Conservation (phyloP, 2,797 vertebrate species). For the Amblyopsis hoosieri region DNA sequence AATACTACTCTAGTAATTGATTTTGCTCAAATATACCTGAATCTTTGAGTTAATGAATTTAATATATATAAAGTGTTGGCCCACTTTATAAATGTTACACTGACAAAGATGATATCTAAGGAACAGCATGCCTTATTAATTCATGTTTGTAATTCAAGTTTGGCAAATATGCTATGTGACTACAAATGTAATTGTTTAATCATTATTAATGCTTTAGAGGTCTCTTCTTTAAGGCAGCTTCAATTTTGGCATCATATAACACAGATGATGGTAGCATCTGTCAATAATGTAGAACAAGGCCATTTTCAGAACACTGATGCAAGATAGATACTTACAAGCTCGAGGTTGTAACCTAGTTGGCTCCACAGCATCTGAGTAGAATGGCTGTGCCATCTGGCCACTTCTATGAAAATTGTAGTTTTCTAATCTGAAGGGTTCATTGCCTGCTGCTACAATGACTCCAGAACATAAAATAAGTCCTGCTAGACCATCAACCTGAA, state of each 20-base stretch:
- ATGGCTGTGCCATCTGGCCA: conserved; percentile 71
- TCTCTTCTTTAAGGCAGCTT: no score
- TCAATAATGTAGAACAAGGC: no score
- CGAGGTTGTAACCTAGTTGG: conserved; percentile 70
- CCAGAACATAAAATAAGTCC: conserved; percentile 86
- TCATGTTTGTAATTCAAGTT: no score
- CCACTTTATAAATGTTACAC: neutral
- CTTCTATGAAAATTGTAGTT: conserved; percentile 80
- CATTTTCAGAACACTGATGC: neutral
- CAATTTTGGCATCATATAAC: no score
- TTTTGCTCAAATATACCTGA: neutral
- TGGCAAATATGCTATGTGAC: no score
- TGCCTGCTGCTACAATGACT: conserved; percentile 88
- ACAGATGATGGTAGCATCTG: no score
- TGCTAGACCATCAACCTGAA: conserved; percentile 86
- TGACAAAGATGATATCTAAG: no score
- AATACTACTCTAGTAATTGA: neutral
- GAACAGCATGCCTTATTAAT: no score
- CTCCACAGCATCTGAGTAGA: conserved; percentile 72
- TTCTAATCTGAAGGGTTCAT: conserved; percentile 87
- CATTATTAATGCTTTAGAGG: no score
- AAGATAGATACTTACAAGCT: conserved; percentile 80
- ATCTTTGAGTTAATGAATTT: neutral
- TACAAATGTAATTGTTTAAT: no score
- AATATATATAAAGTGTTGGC: neutral